phyloP scores from a whole-genome alignment of 1,140 invertebrate species.

The Monochamus saltuarius region DNA sequence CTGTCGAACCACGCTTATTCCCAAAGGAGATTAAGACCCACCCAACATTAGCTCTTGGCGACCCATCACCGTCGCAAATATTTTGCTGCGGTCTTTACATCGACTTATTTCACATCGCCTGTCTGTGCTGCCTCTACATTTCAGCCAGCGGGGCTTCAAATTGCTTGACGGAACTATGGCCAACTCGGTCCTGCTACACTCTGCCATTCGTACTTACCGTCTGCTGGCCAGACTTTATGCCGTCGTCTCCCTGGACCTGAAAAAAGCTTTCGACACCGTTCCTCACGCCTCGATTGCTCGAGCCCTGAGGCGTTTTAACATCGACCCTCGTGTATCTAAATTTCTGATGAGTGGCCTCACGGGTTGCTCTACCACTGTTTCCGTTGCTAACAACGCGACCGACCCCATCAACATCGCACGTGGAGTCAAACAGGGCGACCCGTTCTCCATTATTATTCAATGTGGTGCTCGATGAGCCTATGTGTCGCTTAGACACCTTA shows the following conservation, averaged over 20 bases:
- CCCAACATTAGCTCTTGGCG: no score
- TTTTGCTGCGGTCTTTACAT: no score
- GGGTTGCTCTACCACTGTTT: neutral
- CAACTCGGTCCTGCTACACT: neutral
- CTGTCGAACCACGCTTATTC: no score
- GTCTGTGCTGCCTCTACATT: no score
- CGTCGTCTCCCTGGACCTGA: slow-evolving; percentile 7
- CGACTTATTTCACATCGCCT: no score
- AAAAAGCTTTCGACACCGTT: slow-evolving; percentile 18
- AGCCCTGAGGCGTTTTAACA: neutral
- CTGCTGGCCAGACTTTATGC: neutral
- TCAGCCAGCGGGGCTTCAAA: no score
- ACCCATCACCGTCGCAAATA: no score
- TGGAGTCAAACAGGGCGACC: slow-evolving; percentile 45
- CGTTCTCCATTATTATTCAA: slow-evolving; percentile 40
- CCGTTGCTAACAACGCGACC: neutral
- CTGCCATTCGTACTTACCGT: neutral
- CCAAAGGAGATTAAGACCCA: no score
- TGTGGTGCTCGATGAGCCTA: slow-evolving; percentile 47
- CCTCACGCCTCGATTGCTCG: neutral
- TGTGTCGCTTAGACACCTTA: neutral
- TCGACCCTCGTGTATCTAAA: neutral
- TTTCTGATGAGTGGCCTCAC: slow-evolving; percentile 1
- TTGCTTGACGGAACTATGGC: neutral
- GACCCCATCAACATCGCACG: slow-evolving; percentile 17